phyloP scores from a whole-genome alignment of 2,888 invertebrate species.

The Lepidochitona cinerea region DNA sequence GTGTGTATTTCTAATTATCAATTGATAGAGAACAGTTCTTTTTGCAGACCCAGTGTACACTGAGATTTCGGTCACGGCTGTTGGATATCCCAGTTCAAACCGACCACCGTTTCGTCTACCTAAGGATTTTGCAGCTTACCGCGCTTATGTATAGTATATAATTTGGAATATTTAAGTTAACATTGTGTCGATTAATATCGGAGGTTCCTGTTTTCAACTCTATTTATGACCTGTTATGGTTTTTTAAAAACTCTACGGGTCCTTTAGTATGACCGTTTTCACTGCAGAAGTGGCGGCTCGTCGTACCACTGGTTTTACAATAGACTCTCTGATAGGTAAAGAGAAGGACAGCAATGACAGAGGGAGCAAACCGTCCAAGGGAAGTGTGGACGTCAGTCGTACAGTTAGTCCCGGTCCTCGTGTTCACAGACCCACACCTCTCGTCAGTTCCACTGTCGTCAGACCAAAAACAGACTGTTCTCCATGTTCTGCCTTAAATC shows the following conservation, averaged over 20 bases:
- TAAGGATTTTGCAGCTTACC: too few relatives aligned
- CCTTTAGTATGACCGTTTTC: neutral
- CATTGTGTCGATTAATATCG: too few relatives aligned
- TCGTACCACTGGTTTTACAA: neutral
- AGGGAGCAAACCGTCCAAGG: neutral
- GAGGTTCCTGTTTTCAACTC: too few relatives aligned
- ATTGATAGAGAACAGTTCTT: neutral
- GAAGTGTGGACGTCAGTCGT: neutral
- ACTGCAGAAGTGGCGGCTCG: neutral
- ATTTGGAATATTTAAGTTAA: too few relatives aligned
- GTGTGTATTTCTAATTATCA: slow-evolving; percentile 6
- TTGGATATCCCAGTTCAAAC: too few relatives aligned
- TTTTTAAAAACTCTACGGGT: too few relatives aligned
- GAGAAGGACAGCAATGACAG: neutral
- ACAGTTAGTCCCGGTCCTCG: neutral
- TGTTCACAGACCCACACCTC: neutral
- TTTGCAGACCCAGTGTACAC: neutral
- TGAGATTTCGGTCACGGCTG: neutral
- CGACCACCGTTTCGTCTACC: too few relatives aligned
- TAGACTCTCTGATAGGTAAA: slow-evolving; percentile 2
- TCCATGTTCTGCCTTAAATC: neutral
- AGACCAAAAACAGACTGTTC: neutral
- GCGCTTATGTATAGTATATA: too few relatives aligned
- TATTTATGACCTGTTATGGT: too few relatives aligned
- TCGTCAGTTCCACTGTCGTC: neutral